A percentile compares a stretch with the other conserved stretches of the same genome.
Evolutionary conservation across 2,113 vertebrate species (phyloP).

Genomic region (Potamarius usumacintae): DNA sequence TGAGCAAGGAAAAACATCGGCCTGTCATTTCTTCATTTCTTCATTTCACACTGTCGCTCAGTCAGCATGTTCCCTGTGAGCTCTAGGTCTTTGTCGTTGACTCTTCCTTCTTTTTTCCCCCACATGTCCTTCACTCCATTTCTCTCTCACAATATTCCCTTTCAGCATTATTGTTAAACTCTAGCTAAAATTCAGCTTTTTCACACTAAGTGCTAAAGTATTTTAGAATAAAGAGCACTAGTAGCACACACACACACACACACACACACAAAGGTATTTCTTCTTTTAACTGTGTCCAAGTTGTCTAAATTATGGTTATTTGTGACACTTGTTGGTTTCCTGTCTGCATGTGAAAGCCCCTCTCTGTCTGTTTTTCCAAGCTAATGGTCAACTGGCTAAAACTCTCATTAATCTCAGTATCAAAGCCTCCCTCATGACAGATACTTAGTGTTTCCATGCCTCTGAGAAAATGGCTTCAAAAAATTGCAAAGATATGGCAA

Average conservation of each 20-base stretch:
- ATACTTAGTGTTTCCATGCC: slow-evolving; percentile 70
- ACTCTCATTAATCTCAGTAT: slow-evolving; percentile 75
- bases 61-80: slow-evolving; percentile 36
- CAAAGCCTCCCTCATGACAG: slow-evolving; percentile 58
- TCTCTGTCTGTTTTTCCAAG: slow-evolving; percentile 50
- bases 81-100: not conserved
- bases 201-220: not conserved
- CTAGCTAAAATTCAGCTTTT: slow-evolving; percentile 1
- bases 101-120: not conserved
- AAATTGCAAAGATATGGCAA: slow-evolving; percentile 67
- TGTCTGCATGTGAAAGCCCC: slow-evolving; percentile 60
- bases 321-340: slow-evolving; percentile 50
- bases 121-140: not conserved
- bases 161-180: slow-evolving; percentile 10
- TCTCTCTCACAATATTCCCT: not conserved
- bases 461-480: slow-evolving; percentile 70
- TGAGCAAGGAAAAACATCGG: slow-evolving; percentile 14
- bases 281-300: slow-evolving; percentile 49
- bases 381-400: slow-evolving; percentile 64
- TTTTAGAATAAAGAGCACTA: not conserved
- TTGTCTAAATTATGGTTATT: slow-evolving; percentile 63
- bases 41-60: slow-evolving; percentile 50
- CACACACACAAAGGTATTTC: slow-evolving; percentile 7
- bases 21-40: slow-evolving; percentile 66
- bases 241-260: not conserved